Evolutionary conservation across 2,797 vertebrate species (phyloP).

Genomic region (Vireo griseus): DNA sequence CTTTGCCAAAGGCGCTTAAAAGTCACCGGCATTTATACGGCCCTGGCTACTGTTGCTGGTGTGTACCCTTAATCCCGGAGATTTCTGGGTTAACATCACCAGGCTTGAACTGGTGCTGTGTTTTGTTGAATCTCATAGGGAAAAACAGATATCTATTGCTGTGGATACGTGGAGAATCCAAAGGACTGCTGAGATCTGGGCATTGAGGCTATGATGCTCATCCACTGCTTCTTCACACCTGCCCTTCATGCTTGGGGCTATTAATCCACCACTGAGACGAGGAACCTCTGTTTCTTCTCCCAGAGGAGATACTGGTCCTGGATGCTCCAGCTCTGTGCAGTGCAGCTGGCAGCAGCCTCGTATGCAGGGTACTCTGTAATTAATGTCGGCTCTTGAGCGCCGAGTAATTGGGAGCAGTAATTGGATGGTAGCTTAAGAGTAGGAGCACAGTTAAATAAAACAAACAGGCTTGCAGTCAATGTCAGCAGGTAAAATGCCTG

Average conservation of each 20-base stretch:
- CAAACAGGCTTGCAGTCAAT: background rate
- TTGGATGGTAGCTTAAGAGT: conserved; percentile 40
- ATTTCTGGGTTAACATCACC: background rate
- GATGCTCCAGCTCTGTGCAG: background rate
- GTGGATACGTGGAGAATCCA: fast-evolving
- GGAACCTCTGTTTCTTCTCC: background rate
- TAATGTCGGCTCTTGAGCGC: background rate
- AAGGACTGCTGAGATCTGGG: background rate
- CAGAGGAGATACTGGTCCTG: background rate
- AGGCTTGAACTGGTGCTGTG: background rate
- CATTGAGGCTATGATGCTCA: fast-evolving
- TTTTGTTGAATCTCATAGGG: background rate
- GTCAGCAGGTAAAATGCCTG: background rate
- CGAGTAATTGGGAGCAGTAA: conserved; percentile 22
- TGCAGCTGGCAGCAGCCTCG: background rate
- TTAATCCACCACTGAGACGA: fast-evolving
- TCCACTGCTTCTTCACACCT: fast-evolving
- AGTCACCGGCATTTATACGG: fast-evolving
- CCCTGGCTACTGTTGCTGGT: background rate
- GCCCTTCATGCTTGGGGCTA: background rate
- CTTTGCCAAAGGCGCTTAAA: background rate
- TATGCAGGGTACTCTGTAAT: background rate
- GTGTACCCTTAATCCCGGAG: fast-evolving
- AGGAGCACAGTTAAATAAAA: conserved; percentile 1
- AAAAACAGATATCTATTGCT: background rate